Percentiles rank a stretch among this genome's conserved stretches.
Evolutionary conservation across 92 coral and sea anemone genomes (phyloP).

Genomic region (Anthopleura xanthogrammica): DNA sequence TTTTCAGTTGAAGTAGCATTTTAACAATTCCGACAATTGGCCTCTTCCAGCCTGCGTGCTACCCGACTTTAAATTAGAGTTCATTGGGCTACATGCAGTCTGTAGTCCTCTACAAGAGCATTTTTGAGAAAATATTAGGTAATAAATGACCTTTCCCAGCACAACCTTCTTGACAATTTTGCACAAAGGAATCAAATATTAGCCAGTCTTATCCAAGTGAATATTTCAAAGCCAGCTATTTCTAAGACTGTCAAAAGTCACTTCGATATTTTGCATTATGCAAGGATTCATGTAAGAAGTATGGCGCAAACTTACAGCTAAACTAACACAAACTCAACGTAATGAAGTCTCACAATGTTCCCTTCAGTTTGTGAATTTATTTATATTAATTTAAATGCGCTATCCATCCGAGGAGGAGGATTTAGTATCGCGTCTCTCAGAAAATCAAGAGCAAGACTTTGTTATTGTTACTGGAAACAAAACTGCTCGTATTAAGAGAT

Average conservation of each 20-base stretch:
- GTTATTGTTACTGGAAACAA: neutral
- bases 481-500: neutral
- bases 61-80: too few relatives aligned
- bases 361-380: neutral
- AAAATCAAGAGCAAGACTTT: neutral
- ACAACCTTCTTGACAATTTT: too few relatives aligned
- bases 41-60: neutral
- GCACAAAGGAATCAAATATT: too few relatives aligned
- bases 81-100: too few relatives aligned
- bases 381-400: neutral
- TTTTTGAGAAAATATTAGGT: too few relatives aligned
- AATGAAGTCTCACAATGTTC: neutral
- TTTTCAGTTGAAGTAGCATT: neutral
- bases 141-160: too few relatives aligned
- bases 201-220: too few relatives aligned
- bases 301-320: neutral
- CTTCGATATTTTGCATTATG: too few relatives aligned
- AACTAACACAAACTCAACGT: neutral
- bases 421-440: neutral
- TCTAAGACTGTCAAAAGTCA: too few relatives aligned
- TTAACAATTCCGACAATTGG: neutral
- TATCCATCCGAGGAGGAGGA: slow-evolving; percentile 6
- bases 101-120: too few relatives aligned
- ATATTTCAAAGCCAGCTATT: too few relatives aligned
- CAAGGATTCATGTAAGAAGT: neutral